Evolutionary conservation across 1,140 invertebrate genomes (phyloP).

Genomic region (Pachypeltis micranthus): DNA sequence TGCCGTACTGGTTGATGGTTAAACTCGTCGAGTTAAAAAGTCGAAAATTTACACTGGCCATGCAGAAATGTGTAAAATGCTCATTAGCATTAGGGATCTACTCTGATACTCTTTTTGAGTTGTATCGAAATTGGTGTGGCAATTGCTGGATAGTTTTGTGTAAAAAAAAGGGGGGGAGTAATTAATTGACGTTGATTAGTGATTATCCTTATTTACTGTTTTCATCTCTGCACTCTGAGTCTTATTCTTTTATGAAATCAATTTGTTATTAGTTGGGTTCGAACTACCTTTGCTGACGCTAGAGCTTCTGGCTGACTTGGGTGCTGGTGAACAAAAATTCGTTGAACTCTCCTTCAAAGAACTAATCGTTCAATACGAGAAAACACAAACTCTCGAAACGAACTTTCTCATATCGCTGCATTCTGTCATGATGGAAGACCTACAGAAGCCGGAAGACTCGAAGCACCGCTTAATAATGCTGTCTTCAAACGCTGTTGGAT

Average conservation of each 20-base stretch:
- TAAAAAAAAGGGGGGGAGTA: too few relatives aligned
- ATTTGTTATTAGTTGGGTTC: conserved; percentile 45
- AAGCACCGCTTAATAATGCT: conserved; percentile 70
- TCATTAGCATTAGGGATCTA: too few relatives aligned
- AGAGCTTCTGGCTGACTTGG: conserved; percentile 52
- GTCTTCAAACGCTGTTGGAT: conserved; percentile 43
- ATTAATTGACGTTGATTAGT: too few relatives aligned
- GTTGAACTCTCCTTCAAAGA: conserved; percentile 74
- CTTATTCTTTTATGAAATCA: not conserved
- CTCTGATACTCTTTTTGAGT: too few relatives aligned
- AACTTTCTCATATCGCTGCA: conserved; percentile 62
- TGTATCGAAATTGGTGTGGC: too few relatives aligned
- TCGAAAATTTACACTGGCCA: too few relatives aligned
- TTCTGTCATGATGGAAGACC: conserved; percentile 77
- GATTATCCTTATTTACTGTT: too few relatives aligned
- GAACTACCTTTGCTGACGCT: conserved; percentile 59
- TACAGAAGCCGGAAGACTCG: conserved; percentile 60
- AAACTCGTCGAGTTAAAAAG: too few relatives aligned
- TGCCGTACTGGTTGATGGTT: too few relatives aligned
- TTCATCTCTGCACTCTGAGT: not conserved
- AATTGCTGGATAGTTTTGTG: too few relatives aligned
- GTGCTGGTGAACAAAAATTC: conserved; percentile 50
- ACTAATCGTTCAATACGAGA: conserved; percentile 62
- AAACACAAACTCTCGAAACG: conserved; percentile 49
- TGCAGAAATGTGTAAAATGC: too few relatives aligned